Base-by-base conservation (phyloP, 2,888 invertebrate genomes). In the Neoitamus cyanurus region DNA sequence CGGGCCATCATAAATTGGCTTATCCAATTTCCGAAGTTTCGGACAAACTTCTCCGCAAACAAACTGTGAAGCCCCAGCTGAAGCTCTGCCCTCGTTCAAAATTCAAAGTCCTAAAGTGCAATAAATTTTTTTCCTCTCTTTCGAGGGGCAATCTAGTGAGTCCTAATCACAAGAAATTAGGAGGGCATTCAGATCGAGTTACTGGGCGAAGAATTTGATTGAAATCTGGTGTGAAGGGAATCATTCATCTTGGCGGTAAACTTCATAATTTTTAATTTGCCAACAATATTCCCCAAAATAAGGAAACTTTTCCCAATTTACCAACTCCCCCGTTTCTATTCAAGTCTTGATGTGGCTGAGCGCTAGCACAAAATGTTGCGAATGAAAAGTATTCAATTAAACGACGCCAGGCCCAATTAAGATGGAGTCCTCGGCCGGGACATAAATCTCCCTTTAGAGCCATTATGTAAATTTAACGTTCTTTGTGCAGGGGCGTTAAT, bases 371-470 rank as follows among this genome's bases (percentile, higher is more conserved):
- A 58, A 58, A 58, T 58, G 58, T 58, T 15, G 7, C 58, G 25
- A 58, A n/a, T n/a, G n/a, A 58, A 73, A 36, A 73, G 31, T 73
- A 73, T 73, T 73, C 73, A 73, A 73, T 73, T 30, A 73, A 20
- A 34, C 11, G 15, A n/a, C 6, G 70, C 70, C 31, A 6, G 36
- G 15, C 58, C 73, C 73, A 73, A 73, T 73, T 73, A 73, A 73
- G 73, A 34, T 34, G 20, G 15, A 34, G 73, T 73, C 36, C 73
- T 73, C 73, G 34, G 31, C 31, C 36, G 20, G 15, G 20, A n/a
- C n/a, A 73, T 73, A 73, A 73, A 73, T 73, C 36, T 73, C 73
- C 73, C 73, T 73, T 73, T 34, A 73, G 73, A 73, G 73, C 73
- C 34, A 73, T 73, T 73, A 73, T 73, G 73, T 73, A 73, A 73